Percentiles rank a stretch among this genome's conserved stretches.
phyloP scores from a whole-genome alignment of 2,797 vertebrate genomes.

The Anomalospiza imberbis region DNA sequence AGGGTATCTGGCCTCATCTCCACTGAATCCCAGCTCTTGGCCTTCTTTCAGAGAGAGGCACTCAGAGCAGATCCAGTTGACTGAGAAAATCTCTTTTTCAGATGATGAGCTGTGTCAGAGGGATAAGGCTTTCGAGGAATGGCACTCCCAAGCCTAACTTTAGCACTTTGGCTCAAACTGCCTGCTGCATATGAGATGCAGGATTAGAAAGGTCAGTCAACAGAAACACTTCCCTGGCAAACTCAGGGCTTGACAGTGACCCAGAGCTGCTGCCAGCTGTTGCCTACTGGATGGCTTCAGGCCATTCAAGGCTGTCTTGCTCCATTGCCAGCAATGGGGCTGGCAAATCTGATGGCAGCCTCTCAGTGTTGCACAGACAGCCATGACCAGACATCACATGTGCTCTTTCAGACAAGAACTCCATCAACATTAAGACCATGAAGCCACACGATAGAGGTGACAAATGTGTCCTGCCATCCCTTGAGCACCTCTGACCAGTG shows the following conservation, averaged over 20 bases:
- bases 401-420: background rate
- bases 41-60: constrained; percentile 17
- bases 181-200: background rate
- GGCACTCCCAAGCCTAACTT: constrained; percentile 40
- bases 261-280: constrained; percentile 12
- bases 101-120: constrained; percentile 10
- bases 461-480: background rate
- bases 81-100: constrained; percentile 37
- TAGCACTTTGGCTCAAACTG: constrained; percentile 42
- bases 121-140: constrained; percentile 33
- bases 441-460: background rate
- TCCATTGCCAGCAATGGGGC: background rate
- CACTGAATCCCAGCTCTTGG: constrained; percentile 15
- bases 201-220: constrained; percentile 13
- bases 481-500: accelerated
- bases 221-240: background rate
- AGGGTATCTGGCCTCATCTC: constrained; percentile 14
- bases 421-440: accelerated
- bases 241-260: background rate
- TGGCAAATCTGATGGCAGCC: background rate
- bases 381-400: background rate
- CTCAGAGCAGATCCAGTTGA: background rate
- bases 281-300: background rate
- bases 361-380: background rate
- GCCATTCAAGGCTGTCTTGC: background rate